A percentile compares a stretch with the other conserved stretches of the same genome.
Evolutionary conservation across 2,797 vertebrate genomes (phyloP).

Genomic region (Falco naumanni): DNA sequence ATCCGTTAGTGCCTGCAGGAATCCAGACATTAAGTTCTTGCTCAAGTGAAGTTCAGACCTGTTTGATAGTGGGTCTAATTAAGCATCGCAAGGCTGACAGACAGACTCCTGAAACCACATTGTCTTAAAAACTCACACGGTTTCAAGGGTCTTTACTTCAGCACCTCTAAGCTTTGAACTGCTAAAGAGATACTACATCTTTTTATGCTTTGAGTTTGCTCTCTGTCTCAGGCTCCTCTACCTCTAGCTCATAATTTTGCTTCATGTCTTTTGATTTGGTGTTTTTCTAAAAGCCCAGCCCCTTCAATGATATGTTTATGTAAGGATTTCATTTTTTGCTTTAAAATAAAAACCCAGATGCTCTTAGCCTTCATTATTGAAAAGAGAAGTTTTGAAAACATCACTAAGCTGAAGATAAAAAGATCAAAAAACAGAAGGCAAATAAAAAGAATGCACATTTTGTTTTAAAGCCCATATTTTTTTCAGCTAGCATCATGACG

Average conservation of each 20-base stretch:
- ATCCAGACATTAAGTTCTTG: neutral
- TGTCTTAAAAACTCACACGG: neutral
- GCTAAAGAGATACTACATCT: neutral
- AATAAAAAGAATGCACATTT: slow-evolving; percentile 32
- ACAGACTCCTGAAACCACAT: neutral
- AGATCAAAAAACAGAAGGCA: slow-evolving; percentile 42
- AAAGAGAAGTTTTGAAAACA: slow-evolving; percentile 28
- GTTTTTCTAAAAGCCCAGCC: neutral
- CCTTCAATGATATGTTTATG: neutral
- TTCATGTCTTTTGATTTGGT: slow-evolving; percentile 11
- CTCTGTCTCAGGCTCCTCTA: neutral
- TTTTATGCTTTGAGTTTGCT: neutral
- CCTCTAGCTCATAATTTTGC: neutral
- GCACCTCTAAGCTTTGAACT: neutral
- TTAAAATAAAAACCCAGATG: slow-evolving; percentile 41
- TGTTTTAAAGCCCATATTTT: neutral
- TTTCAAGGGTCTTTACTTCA: neutral
- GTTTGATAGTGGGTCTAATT: neutral
- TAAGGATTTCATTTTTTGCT: slow-evolving; percentile 10
- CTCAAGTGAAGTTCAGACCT: neutral
- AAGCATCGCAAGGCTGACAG: neutral
- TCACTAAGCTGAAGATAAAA: slow-evolving; percentile 23
- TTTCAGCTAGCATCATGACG: neutral
- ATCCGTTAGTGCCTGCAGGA: neutral
- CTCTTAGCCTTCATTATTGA: neutral